Base-by-base conservation (phyloP, 2,797 vertebrate species). In the Muraenolepis orangiensis region DNA sequence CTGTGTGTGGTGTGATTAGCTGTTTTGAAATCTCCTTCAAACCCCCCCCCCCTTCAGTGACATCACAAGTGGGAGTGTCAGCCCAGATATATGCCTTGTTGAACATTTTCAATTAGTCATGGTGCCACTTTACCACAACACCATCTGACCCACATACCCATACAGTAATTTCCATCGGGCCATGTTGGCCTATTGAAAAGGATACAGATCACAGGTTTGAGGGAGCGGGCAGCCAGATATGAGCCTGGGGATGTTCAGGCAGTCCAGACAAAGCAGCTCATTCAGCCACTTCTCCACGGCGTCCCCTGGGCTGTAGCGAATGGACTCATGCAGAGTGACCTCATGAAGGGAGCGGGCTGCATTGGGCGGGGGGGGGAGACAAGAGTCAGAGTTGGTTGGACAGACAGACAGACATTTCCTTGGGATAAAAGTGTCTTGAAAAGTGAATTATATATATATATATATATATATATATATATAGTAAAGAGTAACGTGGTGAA, bases 301-400 rank as follows among this genome's bases (percentile, higher is more conserved):
- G 11, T 99, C 98, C n/a, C 96, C 96, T 0, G 95, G 94, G 4
- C 95, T 95, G 0, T 99, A 99, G 0, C 98, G 94, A 79, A 99
- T 99, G 0, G 98, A 98, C 90, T 99, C 98, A 0, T 98, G 95
- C 23, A 99, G 95, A n/a, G 96, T 93, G n/a, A 97, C 94, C 89
- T 99, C 98, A 0, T 98, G 95, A 66, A 99, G 85, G 0, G 94
- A 92, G 61, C 97, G 95, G 10, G 94, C 98, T 97, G 91, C 2
- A 28, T 0, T 3, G 28, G 10, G 28, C 70, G 71, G 16, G 61
- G 11, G 28, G 36, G 6, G 0, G 42, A 11, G 3, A 51, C n/a
- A n/a, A n/a, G n/a, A n/a, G n/a, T n/a, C n/a, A n/a, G n/a, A n/a
- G n/a, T n/a, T n/a, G n/a, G n/a, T n/a, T n/a, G n/a, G n/a, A 34